Conservation (phyloP, 2,797 vertebrate species). For the Poecilia gillii region DNA sequence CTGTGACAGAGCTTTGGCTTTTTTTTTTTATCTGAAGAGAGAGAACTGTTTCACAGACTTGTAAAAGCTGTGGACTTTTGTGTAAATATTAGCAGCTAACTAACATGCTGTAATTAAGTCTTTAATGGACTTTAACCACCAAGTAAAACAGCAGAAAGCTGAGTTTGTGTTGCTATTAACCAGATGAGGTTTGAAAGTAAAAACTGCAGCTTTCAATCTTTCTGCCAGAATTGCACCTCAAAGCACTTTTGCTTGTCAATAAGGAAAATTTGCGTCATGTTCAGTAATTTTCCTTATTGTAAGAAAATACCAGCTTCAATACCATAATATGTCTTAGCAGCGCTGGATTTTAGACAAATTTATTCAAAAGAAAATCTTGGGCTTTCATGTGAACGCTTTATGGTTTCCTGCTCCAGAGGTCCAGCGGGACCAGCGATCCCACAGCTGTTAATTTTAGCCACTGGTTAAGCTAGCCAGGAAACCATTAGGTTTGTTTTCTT, state of each 20-base stretch:
- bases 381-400: conserved; percentile 47
- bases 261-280: not conserved
- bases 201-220: not conserved
- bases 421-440: conserved; percentile 67
- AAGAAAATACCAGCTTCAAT: not conserved
- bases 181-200: not conserved
- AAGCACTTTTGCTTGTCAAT: not conserved
- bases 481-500: conserved; percentile 57
- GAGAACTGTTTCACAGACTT: not conserved
- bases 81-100: not conserved
- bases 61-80: not conserved
- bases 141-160: not conserved
- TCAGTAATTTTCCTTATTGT: not conserved
- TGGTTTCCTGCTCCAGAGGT: conserved; percentile 65
- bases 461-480: conserved; percentile 45
- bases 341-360: not conserved
- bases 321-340: not conserved
- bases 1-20: conserved; percentile 5
- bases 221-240: not conserved
- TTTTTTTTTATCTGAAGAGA: not conserved
- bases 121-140: not conserved
- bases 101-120: not conserved
- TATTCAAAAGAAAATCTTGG: not conserved
- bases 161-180: not conserved
- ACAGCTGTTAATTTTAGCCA: conserved; percentile 74